Evolutionary conservation across 2,797 vertebrate genomes (phyloP).

Genomic region (Chaunax sp.): DNA sequence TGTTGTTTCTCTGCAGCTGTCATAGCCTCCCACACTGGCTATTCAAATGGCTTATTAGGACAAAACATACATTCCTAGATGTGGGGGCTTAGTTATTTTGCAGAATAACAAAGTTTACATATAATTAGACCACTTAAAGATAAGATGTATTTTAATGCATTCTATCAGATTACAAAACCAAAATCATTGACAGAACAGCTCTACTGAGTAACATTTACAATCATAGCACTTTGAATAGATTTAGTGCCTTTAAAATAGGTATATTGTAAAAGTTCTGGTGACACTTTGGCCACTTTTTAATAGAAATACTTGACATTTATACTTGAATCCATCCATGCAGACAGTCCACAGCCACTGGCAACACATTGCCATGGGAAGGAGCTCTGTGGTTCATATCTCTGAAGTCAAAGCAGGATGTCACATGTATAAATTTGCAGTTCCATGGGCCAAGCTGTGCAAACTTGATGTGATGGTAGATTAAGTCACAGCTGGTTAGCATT

Average conservation of each 20-base stretch:
- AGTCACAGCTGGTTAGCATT: constrained; percentile 36
- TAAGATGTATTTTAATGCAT: not conserved
- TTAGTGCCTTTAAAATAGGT: not conserved
- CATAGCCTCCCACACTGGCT: not conserved
- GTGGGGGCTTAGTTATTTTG: not conserved
- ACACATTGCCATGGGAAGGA: not conserved
- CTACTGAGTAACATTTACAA: not conserved
- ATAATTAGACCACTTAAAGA: not conserved
- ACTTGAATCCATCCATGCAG: not conserved
- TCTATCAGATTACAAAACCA: not conserved
- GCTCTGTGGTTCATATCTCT: constrained; percentile 19
- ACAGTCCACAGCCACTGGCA: not conserved
- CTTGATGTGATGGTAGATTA: constrained; percentile 13
- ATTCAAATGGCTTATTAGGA: not conserved
- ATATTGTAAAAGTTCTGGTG: not conserved
- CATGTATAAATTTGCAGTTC: not conserved
- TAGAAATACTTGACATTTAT: constrained; percentile 2
- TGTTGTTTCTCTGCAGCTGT: not conserved
- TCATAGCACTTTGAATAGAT: not conserved
- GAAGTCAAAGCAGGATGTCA: not conserved
- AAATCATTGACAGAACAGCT: not conserved
- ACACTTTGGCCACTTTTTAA: constrained; percentile 4
- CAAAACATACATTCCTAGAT: not conserved
- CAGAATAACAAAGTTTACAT: not conserved
- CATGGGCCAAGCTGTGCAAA: not conserved